Evolutionary conservation across 2,797 vertebrate genomes (phyloP), one percentile per base, ranked within the genome.

Genomic region (Notamacropus eugenii): DNA sequence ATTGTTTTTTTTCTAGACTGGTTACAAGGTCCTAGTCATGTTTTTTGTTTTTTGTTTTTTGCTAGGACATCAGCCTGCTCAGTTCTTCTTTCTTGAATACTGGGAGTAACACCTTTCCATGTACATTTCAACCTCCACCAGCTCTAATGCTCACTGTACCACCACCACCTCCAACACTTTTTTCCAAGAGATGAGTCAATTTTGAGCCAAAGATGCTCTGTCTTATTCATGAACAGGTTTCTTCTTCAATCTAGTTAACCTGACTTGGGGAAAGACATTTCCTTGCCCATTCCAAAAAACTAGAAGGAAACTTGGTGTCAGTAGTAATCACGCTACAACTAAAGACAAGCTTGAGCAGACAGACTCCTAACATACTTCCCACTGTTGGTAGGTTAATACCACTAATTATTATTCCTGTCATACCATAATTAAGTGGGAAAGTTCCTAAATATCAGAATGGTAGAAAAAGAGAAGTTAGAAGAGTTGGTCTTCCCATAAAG

Each of bases 401-500:
- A 46, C 40, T 46, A 27, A 87, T 87, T 50, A 87, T 46, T 87
- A 8, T 87, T 46, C 40, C 74, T 46, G 74, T 19, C 40, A 87
- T 3, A 87, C 9, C 74, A 27, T 12, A 24, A 22, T 22, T 40
- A 82, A 46, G 5, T 46, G n/a, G 67, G 22, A 2, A 82, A 82
- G 19, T 82, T 8, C 74, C 24, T 87, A 50, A 46, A 87, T 27
- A 87, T 87, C 22, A 87, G 22, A 87, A 27, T 54, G 14, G 82
- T 6, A 92, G n/a, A n/a, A 92, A 95, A 87, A 93, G 46, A 91
- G 16, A 12, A n/a, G n/a, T 22, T 91, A 13, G 55, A 34, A 92
- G 50, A 95, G 55, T 40, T 93, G 90, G 90, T 87, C 93, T 94
- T 93, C 91, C 27, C 94, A 93, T 90, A 59, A 91, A 31, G 54